These are phyloP conservation scores for Aphis gossypii DNA, from an alignment of 1,140 invertebrate genomes.

Conservation along the genomic window DNA sequence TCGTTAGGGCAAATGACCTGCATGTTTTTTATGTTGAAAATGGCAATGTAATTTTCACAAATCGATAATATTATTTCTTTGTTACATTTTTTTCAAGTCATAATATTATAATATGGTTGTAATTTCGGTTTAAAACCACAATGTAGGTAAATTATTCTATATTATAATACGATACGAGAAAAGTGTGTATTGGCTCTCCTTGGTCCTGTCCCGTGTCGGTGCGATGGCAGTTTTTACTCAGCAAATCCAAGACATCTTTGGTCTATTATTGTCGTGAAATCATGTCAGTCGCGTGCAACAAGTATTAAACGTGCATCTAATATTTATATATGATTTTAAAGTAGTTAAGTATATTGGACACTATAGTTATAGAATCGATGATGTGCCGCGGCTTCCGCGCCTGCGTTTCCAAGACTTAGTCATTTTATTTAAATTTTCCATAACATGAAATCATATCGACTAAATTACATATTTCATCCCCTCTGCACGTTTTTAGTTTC, in stretches of 20 bases:
- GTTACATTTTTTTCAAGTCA: background rate
- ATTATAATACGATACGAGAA: too few species aligned
- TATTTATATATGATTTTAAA: background rate
- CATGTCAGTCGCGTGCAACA: background rate
- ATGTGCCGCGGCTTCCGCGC: background rate
- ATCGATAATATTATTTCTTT: background rate
- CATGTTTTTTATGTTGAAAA: background rate
- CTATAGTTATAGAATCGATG: background rate
- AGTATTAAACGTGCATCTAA: background rate
- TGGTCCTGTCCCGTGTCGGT: background rate
- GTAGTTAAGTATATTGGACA: background rate
- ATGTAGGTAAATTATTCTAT: background rate
- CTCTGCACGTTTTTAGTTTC: background rate
- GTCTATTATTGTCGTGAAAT: background rate
- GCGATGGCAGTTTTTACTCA: background rate
- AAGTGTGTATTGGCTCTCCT: background rate
- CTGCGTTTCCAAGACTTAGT: background rate
- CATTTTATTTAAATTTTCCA: background rate
- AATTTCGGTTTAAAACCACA: background rate
- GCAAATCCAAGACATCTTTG: background rate
- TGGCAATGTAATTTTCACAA: background rate
- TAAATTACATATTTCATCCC: background rate
- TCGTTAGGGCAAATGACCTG: background rate
- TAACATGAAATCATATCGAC: background rate
- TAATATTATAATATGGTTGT: background rate